These are phyloP conservation scores for Colinus virginianus DNA, from an alignment of 2,113 vertebrate genomes.

Conservation along the genomic window DNA sequence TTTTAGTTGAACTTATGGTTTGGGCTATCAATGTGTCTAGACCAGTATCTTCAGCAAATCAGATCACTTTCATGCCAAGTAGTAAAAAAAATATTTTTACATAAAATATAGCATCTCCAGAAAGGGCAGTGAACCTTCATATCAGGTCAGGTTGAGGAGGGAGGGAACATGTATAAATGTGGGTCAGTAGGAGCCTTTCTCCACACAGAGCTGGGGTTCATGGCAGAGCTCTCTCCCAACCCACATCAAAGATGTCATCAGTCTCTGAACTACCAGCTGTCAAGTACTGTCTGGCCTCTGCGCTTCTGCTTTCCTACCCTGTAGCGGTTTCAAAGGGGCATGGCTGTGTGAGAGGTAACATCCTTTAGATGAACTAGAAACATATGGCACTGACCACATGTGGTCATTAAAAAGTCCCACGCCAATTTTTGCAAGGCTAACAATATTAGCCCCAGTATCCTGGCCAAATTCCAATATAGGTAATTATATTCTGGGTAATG, in stretches of 20 bases:
- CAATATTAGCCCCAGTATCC: conserved; percentile 70
- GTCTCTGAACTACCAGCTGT: background rate
- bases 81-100: background rate
- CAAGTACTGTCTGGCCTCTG: background rate
- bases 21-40: background rate
- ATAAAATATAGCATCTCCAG: background rate
- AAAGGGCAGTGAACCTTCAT: background rate
- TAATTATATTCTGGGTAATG: conserved; percentile 71
- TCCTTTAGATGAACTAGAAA: conserved; percentile 34
- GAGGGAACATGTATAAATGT: background rate
- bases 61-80: accelerated
- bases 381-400: conserved; percentile 68
- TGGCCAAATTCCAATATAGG: conserved; percentile 72
- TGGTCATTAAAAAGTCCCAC: conserved; percentile 65
- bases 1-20: background rate
- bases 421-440: conserved; percentile 73
- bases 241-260: conserved; percentile 7
- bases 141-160: background rate
- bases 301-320: conserved; percentile 9
- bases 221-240: background rate
- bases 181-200: background rate
- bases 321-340: conserved; percentile 26
- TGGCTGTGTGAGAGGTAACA: background rate
- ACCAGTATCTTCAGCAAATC: background rate
- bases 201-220: background rate